Evolutionary conservation across 2,888 invertebrate species (phyloP), one percentile per base, ranked within the genome.

Genomic region (Strigamia crassipes): DNA sequence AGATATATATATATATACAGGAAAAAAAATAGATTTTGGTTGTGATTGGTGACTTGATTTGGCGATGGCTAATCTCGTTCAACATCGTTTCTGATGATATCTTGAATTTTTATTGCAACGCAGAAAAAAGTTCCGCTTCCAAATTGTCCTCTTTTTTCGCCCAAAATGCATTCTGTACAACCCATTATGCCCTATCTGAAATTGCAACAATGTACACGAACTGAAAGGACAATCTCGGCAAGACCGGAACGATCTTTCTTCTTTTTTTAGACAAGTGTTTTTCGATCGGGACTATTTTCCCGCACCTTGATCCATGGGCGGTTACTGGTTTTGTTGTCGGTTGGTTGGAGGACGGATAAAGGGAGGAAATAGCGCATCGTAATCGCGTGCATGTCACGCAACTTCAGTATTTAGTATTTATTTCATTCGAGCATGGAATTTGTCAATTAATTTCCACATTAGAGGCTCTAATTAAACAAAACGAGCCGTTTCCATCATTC

Each of bases 31-130:
- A 56, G 18, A 56, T 56, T 73, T 27, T 31, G 27, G 73, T 66
- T 27, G 73, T 73, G 73, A 73, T 73, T 73, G 73, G 27, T 31
- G 73, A 73, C 73, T 73, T 31, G 73, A 73, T 73, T 73, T 31
- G 73, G 73, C 12, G 31, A 73, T 73, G 73, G 31, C 27, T 73
- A 31, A 73, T 73, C 73, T 27, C 27, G 31, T 73, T 31, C 73
- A 73, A 31, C 31, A 73, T 73, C 31, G 31, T 3, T 56, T 56
- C 56, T 18, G 31, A 31, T 73, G 27, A 27, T 73, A 73, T 31
- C 73, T 73, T 73, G 73, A 73, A 73, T 73, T 56, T 56, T 56
- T 56, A 56, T 56, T 56, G 56, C 5, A 56, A 18, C 56, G 21
- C 21, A 56, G 18, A 56, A 56, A 56, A n/a, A 56, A 56, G n/a